Evolutionary conservation across 2,797 vertebrate genomes (phyloP).

Genomic region (Dendrocincla fuliginosa): DNA sequence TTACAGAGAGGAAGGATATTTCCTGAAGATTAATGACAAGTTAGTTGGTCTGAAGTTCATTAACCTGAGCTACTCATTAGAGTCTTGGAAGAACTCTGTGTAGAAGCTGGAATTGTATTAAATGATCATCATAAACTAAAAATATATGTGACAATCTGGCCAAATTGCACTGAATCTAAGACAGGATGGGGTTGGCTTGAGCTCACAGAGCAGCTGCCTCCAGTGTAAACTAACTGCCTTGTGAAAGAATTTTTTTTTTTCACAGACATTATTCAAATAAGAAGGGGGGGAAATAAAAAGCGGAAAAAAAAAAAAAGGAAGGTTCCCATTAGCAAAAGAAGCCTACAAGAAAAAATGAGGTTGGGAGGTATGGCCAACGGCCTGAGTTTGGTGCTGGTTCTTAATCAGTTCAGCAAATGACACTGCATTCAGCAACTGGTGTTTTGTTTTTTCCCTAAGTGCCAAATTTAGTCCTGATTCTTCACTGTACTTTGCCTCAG

Average conservation of each 20-base stretch:
- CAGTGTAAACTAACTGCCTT: slow-evolving; percentile 17
- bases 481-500: neutral
- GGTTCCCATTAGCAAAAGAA: neutral
- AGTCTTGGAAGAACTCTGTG: slow-evolving; percentile 51
- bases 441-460: neutral
- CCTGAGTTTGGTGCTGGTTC: neutral
- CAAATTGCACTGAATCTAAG: neutral
- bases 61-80: slow-evolving; percentile 66
- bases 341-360: neutral
- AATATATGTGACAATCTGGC: slow-evolving; percentile 38
- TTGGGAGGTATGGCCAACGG: neutral
- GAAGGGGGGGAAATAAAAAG: accelerated
- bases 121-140: slow-evolving; percentile 55
- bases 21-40: slow-evolving; percentile 68
- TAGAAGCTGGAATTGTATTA: slow-evolving; percentile 61
- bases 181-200: neutral
- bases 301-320: neutral
- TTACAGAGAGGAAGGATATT: slow-evolving; percentile 54
- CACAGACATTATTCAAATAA: neutral
- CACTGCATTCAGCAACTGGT: neutral
- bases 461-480: neutral
- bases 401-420: neutral
- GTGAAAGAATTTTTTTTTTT: slow-evolving; percentile 19
- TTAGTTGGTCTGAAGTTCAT: slow-evolving; percentile 70
- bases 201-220: slow-evolving; percentile 51